Evolutionary conservation across 2,888 invertebrate genomes (phyloP), one percentile per base, ranked within the genome.

Genomic region (Rhimphoctona megacephalus): DNA sequence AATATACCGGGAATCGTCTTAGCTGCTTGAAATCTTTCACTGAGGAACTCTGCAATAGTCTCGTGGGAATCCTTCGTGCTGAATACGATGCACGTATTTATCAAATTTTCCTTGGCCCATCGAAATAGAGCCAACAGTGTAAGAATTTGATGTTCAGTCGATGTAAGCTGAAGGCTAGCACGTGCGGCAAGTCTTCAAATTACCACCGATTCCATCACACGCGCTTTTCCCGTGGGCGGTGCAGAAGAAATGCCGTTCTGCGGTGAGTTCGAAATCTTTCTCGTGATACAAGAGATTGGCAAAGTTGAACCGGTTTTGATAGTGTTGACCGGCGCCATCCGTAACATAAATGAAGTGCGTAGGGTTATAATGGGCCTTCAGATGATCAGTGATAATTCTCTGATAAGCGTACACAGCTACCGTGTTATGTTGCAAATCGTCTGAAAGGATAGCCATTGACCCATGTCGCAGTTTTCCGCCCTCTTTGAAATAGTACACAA

Each of bases 241-340:
- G 4, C 88, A 88, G 85, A 89, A 89, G 77, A 89, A 91, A 81
- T 91, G 85, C 89, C 89, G 91, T 84, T 91, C 90, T 49, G 90
- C 91, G 8, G 81, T 11, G 30, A 83, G 49, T 8, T 67, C 83
- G 46, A 83, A 87, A 33, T 85, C 76, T 61, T 72, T 11, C 39
- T 82, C 73, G 49, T 87, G 85, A 11, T 82, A 1, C 72, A 57
- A 11, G 36, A 82, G 78, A 49, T 46, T 78, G 14, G 67, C 17
- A 78, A 78, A 67, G 39, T 46, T 43, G 43, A 46, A 66, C 36
- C 49, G 2, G 46, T 82, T 82, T 52, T 61, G 74, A 57, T 66
- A 76, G n/a, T 82, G 52, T 25, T 66, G 67, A 43, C 61, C 77
- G 1, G 57, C 76, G 9, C 77, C 76, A 57, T 76, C 77, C 1